phyloP scores from a whole-genome alignment of 1,140 invertebrate genomes.

The Lordiphosa collinella region DNA sequence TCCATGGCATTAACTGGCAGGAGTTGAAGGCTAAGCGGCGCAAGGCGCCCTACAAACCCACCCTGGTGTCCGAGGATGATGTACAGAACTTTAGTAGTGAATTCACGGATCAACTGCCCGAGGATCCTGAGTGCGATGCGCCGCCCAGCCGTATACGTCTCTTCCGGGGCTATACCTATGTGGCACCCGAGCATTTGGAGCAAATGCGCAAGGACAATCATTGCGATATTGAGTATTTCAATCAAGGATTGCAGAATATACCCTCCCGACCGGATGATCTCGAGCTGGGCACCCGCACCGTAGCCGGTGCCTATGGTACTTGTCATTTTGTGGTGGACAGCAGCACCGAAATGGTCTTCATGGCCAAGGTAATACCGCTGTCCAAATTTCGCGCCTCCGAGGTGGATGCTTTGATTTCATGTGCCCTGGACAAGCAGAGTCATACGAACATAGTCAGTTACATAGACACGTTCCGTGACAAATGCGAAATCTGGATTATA shows the following conservation, averaged over 20 bases:
- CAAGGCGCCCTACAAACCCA: slow-evolving; percentile 90
- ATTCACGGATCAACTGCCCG: slow-evolving; percentile 93
- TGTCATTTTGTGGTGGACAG: slow-evolving; percentile 60
- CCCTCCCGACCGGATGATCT: slow-evolving; percentile 53
- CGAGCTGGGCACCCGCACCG: slow-evolving; percentile 39
- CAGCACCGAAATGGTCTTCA: slow-evolving; percentile 50
- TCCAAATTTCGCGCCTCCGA: slow-evolving; percentile 67
- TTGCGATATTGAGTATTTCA: slow-evolving; percentile 63
- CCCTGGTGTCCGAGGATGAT: slow-evolving; percentile 91
- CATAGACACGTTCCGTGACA: slow-evolving; percentile 90
- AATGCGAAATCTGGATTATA: slow-evolving; percentile 90
- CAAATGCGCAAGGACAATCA: slow-evolving; percentile 46
- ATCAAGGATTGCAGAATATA: slow-evolving; percentile 52
- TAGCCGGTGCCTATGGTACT: slow-evolving; percentile 53
- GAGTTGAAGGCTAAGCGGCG: slow-evolving; percentile 87
- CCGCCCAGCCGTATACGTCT: slow-evolving; percentile 92
- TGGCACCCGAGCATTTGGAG: slow-evolving; percentile 89
- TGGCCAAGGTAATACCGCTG: slow-evolving; percentile 90
- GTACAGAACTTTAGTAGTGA: slow-evolving; percentile 98
- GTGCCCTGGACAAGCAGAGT: slow-evolving; percentile 35
- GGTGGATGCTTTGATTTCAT: slow-evolving; percentile 66
- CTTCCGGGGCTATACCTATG: slow-evolving; percentile 96
- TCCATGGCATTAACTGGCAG: slow-evolving; percentile 89
- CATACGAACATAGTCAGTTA: slow-evolving; percentile 93
- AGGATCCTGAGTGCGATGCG: slow-evolving; percentile 93